A percentile compares a stretch with the other conserved stretches of the same genome.
phyloP scores from a whole-genome alignment of 1,140 invertebrate genomes.

The Drosophila persimilis region DNA sequence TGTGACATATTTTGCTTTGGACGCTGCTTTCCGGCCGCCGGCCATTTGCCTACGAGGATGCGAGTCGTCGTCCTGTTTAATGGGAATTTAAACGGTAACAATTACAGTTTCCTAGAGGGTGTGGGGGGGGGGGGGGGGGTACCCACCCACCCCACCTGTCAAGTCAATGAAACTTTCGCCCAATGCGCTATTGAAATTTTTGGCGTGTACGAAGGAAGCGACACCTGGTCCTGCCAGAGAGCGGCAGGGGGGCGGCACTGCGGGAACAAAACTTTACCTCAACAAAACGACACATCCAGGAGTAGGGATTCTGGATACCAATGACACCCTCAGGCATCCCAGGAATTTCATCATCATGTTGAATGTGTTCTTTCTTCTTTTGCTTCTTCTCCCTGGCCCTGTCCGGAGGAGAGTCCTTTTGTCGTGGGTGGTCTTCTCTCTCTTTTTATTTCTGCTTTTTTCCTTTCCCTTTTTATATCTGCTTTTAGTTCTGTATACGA shows the following conservation, averaged over 20 bases:
- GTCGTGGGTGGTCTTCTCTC: too few relatives aligned
- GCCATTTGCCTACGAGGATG: conserved; percentile 49
- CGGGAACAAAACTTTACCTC: conserved; percentile 51
- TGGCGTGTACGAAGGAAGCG: conserved; percentile 38
- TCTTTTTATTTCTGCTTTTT: background rate
- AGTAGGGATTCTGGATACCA: conserved; percentile 22
- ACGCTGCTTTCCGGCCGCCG: conserved; percentile 3
- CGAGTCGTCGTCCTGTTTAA: conserved; percentile 48
- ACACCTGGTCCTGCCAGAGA: conserved; percentile 50
- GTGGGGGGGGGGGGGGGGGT: background rate
- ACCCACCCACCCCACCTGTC: conserved; percentile 39
- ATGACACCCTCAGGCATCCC: conserved; percentile 44
- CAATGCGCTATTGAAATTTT: conserved; percentile 67
- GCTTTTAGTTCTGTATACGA: conserved; percentile 10
- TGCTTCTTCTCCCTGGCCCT: conserved; percentile 1
- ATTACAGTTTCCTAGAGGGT: conserved; percentile 60
- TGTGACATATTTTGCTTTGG: conserved; percentile 70
- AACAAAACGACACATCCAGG: conserved; percentile 22
- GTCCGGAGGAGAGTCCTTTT: too few relatives aligned
- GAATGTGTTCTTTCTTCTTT: conserved; percentile 24
- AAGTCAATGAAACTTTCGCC: conserved; percentile 74
- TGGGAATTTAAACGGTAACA: conserved; percentile 81
- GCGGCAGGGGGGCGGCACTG: too few relatives aligned
- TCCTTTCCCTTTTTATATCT: background rate
- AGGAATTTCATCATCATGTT: conserved; percentile 61